Evolutionary conservation across 2,888 invertebrate species (phyloP).

Genomic region (Coelinius sp.): DNA sequence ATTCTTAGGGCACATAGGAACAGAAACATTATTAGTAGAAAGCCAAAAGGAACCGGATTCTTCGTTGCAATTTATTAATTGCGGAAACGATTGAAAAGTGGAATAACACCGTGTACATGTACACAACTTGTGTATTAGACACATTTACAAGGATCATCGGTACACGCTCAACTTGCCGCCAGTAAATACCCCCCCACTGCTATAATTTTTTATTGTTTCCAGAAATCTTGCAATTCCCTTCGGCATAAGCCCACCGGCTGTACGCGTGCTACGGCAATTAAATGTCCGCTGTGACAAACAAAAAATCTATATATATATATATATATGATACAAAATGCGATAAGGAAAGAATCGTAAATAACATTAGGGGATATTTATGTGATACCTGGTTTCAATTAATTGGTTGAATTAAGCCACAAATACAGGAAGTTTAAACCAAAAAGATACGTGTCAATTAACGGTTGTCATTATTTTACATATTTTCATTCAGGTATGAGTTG

Average conservation of each 20-base stretch:
- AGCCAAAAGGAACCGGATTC: slow-evolving; percentile 60
- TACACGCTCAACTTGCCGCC: slow-evolving; percentile 12
- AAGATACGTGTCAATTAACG: slow-evolving; percentile 23
- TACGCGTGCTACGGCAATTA: slow-evolving; percentile 26
- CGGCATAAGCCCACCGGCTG: slow-evolving; percentile 22
- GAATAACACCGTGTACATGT: slow-evolving; percentile 26
- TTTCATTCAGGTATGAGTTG: not conserved
- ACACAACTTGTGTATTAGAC: not conserved
- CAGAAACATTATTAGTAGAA: slow-evolving; percentile 64
- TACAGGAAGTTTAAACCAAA: slow-evolving; percentile 23
- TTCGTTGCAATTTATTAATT: slow-evolving; percentile 55
- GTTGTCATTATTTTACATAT: slow-evolving; percentile 1
- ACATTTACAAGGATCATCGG: not conserved
- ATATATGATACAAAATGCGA: slow-evolving; percentile 20
- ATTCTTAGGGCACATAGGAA: too few relatives aligned
- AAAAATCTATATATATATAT: too few relatives aligned
- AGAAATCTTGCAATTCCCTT: slow-evolving; percentile 12
- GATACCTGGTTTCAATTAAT: slow-evolving; percentile 32
- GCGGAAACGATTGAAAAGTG: slow-evolving; percentile 56
- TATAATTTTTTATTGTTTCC: slow-evolving; percentile 12
- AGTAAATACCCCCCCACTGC: not conserved
- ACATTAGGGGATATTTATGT: slow-evolving; percentile 30
- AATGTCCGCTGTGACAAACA: slow-evolving; percentile 3
- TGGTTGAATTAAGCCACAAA: slow-evolving; percentile 19
- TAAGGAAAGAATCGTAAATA: slow-evolving; percentile 35